Conservation (phyloP, 2,797 vertebrate species). For the Trachops cirrhosus region DNA sequence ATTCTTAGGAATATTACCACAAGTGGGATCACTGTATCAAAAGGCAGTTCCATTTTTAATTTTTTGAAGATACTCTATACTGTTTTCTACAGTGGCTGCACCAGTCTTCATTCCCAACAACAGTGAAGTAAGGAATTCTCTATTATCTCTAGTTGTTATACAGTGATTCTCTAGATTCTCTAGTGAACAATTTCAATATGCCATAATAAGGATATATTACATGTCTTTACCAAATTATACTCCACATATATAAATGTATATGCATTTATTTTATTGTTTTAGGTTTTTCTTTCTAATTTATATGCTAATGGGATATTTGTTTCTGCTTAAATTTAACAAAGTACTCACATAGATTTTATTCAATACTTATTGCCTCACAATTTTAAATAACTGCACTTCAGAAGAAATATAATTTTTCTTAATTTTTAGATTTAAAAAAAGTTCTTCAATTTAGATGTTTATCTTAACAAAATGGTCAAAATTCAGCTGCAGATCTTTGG, state of each 20-base stretch:
- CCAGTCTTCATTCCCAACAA: no score
- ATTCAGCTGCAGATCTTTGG: background rate
- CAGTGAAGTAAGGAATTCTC: background rate
- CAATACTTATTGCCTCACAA: background rate
- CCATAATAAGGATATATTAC: background rate
- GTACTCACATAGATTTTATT: background rate
- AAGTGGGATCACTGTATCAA: no score
- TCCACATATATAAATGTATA: background rate
- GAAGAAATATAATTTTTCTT: background rate
- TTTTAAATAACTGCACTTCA: background rate
- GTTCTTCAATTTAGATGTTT: background rate
- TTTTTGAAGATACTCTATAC: no score
- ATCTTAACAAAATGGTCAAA: background rate
- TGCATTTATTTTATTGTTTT: background rate
- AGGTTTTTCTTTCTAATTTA: background rate
- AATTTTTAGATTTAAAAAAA: background rate
- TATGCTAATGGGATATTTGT: background rate
- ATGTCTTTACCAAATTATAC: background rate
- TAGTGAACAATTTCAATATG: background rate
- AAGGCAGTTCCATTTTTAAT: no score
- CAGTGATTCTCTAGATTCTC: background rate
- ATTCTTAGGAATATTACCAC: no score
- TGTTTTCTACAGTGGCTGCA: no score
- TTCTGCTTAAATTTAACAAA: background rate
- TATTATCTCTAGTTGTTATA: background rate